Conservation (phyloP, 2,888 invertebrate genomes). For the Adela reaumurella region DNA sequence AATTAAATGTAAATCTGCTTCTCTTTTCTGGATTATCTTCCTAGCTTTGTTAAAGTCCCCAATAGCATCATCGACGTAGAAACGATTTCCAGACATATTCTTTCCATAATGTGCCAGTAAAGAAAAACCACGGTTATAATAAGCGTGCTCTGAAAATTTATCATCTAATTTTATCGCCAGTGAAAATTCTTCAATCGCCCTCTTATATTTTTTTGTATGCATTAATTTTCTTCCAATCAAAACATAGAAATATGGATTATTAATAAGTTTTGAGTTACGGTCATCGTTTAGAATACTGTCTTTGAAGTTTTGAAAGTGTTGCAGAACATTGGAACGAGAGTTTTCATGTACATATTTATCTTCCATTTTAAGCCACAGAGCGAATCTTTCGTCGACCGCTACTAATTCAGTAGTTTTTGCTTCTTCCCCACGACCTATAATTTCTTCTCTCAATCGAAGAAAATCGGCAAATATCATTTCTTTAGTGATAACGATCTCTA, state of each 20-base stretch:
- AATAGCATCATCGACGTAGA: not conserved
- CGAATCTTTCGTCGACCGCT: conserved; percentile 10
- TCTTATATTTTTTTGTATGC: not conserved
- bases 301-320: conserved; percentile 5
- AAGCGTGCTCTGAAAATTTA: conserved; percentile 9
- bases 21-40: conserved; percentile 6
- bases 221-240: conserved; percentile 7
- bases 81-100: not conserved
- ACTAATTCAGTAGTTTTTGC: conserved; percentile 2
- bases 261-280: conserved; percentile 4
- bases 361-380: conserved; percentile 7
- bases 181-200: conserved; percentile 6
- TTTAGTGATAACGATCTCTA: conserved; percentile 6
- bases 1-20: conserved; percentile 8
- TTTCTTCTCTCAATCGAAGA: conserved; percentile 5
- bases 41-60: conserved; percentile 6
- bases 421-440: conserved; percentile 3
- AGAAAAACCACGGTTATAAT: conserved; percentile 8
- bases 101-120: conserved; percentile 5
- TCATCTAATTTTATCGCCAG: conserved; percentile 8
- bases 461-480: conserved; percentile 8
- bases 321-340: not conserved
- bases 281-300: conserved; percentile 3
- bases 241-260: conserved; percentile 8
- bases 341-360: not conserved